Evolutionary conservation across 2,113 vertebrate species (phyloP).

Genomic region (Aphyosemion australe): DNA sequence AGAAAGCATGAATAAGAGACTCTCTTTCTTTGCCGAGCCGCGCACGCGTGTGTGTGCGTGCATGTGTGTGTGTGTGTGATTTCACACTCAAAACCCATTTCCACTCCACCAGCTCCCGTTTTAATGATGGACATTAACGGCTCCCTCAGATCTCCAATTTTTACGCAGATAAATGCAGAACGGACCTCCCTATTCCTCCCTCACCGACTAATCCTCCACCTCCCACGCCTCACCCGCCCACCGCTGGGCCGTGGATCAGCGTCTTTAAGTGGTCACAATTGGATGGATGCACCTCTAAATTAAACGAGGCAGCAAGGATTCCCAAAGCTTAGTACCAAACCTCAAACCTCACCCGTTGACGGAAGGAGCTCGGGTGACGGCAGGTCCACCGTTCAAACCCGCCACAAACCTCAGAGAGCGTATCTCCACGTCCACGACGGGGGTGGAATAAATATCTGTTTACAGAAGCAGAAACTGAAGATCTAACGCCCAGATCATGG

Average conservation of each 20-base stretch:
- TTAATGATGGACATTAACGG: slow-evolving; percentile 50
- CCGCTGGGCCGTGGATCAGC: background rate
- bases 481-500: no score
- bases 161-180: slow-evolving; percentile 51
- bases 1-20: no score
- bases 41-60: background rate
- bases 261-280: slow-evolving; percentile 16
- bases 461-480: slow-evolving; percentile 6
- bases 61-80: background rate
- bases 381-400: background rate
- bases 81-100: slow-evolving; percentile 45
- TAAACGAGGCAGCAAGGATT: slow-evolving; percentile 8
- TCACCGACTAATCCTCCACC: slow-evolving; percentile 21
- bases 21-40: background rate
- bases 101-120: slow-evolving; percentile 43
- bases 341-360: slow-evolving; percentile 19
- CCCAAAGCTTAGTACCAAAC: background rate
- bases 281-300: slow-evolving; percentile 23
- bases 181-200: slow-evolving; percentile 15
- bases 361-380: slow-evolving; percentile 20
- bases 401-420: slow-evolving; percentile 28
- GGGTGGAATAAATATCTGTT: background rate
- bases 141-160: slow-evolving; percentile 56
- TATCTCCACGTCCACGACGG: slow-evolving; percentile 8
- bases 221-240: background rate